Evolutionary conservation across 2,797 vertebrate species (phyloP).

Genomic region (Amniataba percoides): DNA sequence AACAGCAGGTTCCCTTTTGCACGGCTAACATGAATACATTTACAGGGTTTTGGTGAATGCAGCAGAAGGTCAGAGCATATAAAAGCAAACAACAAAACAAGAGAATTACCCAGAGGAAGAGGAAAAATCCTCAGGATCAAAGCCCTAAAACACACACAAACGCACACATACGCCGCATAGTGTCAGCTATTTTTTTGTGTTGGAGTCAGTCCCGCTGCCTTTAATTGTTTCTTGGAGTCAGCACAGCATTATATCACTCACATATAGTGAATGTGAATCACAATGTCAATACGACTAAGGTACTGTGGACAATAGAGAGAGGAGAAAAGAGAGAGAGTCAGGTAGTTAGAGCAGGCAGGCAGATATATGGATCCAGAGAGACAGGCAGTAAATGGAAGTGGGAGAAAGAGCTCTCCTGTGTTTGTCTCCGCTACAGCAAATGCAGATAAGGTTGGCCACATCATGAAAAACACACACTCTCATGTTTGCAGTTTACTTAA

Average conservation of each 20-base stretch:
- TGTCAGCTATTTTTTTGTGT: constrained; percentile 46
- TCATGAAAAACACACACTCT: neutral
- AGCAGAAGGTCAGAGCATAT: constrained; percentile 4
- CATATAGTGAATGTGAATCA: constrained; percentile 41
- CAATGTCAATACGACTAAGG: constrained; percentile 36
- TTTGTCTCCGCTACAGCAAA: neutral
- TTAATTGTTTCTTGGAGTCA: constrained; percentile 51
- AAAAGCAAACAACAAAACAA: constrained; percentile 17
- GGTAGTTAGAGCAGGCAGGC: neutral
- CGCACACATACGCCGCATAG: constrained; percentile 6
- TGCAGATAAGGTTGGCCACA: neutral
- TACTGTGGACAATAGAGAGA: constrained; percentile 32
- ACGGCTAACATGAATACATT: neutral
- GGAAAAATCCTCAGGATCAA: constrained; percentile 23
- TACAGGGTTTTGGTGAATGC: constrained; percentile 11
- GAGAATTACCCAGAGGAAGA: constrained; percentile 1
- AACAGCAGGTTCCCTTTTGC: neutral
- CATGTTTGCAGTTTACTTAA: neutral
- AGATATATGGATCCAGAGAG: constrained; percentile 33
- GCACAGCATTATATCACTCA: constrained; percentile 46
- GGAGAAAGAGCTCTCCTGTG: neutral
- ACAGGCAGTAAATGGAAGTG: constrained; percentile 22
- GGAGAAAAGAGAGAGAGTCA: constrained; percentile 11
- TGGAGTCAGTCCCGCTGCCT: constrained; percentile 40
- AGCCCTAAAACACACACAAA: constrained; percentile 12